Base-by-base conservation (phyloP, 2,113 vertebrate genomes). In the Fulica atra region DNA sequence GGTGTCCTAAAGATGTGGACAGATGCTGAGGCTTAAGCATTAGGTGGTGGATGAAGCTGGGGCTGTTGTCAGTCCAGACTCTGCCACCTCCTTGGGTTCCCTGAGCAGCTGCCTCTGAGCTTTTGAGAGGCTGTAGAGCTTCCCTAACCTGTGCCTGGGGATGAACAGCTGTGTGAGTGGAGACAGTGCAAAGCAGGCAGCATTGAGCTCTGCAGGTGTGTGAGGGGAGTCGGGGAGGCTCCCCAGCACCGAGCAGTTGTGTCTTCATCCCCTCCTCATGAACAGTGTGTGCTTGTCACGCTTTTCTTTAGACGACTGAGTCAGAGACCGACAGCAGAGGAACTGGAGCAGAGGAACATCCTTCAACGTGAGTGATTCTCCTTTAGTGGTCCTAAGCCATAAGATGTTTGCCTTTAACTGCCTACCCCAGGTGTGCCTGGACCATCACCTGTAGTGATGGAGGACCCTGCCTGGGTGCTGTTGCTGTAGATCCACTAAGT, bases 281-380 rank as follows among this genome's bases (percentile, higher is more conserved):
- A 87, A 69, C n/a, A 21, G 54, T 5, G 18, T 2, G 1, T 53
- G 4, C 60, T 88, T 63, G 35, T 89, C 50, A 50, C 40, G 3
- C 57, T 74, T 77, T 68, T 87, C 74, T 95, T 87, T 79, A 99
- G 99, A 96, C 98, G 99, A 86, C 97, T 99, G 81, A 99, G 99
- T 88, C 99, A 99, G 98, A 99, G 99, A 96, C 99, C 99, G 2
- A 99, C 99, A 46, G 98, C 99, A 9, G 99, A 99, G 94, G 99
- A 99, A 84, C 97, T 99, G 69, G 99, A 99, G 97, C 99, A 99
- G 94, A 98, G 99, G 95, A 99, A 99, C 97, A 99, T 99, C 88
- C 98, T 99, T 59, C 99, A 99, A 31, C 99, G 99, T 99, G 78
- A 99, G 98, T 98, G 79, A 38, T 17, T 12, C 81, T 59, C 9